A percentile compares a stretch with the other conserved stretches of the same genome.
Evolutionary conservation across 2,888 invertebrate genomes (phyloP).

Genomic region (Callimorpha dominula): DNA sequence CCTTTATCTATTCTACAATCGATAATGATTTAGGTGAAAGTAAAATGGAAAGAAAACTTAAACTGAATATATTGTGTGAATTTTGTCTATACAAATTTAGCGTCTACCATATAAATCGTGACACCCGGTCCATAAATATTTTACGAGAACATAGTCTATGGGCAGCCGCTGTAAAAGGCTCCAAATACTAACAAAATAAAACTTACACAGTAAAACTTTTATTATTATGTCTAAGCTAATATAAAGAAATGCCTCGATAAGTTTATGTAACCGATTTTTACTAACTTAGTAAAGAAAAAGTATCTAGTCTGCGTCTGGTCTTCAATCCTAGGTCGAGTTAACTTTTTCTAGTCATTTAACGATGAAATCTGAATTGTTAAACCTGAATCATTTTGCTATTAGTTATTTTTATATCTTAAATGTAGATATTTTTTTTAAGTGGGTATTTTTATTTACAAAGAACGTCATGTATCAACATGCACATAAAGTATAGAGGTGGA

Average conservation of each 20-base stretch:
- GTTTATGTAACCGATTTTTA: background rate
- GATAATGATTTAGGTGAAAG: no score
- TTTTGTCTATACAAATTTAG: background rate
- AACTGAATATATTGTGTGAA: background rate
- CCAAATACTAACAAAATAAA: constrained; percentile 14
- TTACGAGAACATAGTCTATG: constrained; percentile 8
- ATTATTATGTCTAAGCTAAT: constrained; percentile 14
- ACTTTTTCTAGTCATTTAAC: constrained; percentile 1
- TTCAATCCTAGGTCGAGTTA: constrained; percentile 5
- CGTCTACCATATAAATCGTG: background rate
- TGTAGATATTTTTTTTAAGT: no score
- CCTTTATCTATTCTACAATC: no score
- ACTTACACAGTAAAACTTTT: constrained; percentile 13
- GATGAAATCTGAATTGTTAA: background rate
- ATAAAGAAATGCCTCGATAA: constrained; percentile 4
- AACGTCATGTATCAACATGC: no score
- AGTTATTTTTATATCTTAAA: background rate
- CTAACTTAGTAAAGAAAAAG: constrained; percentile 2
- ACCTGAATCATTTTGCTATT: background rate
- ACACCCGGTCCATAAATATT: background rate
- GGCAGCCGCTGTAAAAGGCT: background rate
- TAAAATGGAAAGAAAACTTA: background rate
- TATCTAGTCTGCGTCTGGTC: background rate
- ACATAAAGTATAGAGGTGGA: no score
- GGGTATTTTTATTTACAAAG: no score